These are phyloP conservation scores for Hyperoplus lanceolatus DNA, from an alignment of 2,797 vertebrate genomes.

Conservation along the genomic window DNA sequence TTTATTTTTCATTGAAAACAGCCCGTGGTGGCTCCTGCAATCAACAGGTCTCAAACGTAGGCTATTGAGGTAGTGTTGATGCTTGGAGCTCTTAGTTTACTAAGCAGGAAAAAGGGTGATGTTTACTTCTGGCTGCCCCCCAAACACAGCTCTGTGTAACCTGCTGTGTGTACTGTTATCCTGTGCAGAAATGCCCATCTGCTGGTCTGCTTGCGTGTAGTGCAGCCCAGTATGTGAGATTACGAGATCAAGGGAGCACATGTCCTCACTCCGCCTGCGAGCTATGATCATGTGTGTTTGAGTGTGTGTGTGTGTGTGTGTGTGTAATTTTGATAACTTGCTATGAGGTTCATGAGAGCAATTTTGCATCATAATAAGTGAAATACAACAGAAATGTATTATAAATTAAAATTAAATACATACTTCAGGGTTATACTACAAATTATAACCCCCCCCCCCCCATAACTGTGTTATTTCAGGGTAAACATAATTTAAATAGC, in stretches of 20 bases:
- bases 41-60: conserved; percentile 64
- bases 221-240: conserved; percentile 50
- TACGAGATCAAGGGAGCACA: conserved; percentile 53
- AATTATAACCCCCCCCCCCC: conserved; percentile 39
- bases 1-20: conserved; percentile 9
- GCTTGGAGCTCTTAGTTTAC: conserved; percentile 74
- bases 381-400: conserved; percentile 14
- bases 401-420: conserved; percentile 25
- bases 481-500: conserved; percentile 61
- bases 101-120: conserved; percentile 64
- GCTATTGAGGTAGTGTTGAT: conserved; percentile 66
- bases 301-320: conserved; percentile 17
- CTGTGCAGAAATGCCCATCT: conserved; percentile 50
- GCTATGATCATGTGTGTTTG: conserved; percentile 16
- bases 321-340: conserved; percentile 39
- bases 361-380: conserved; percentile 20
- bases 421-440: conserved; percentile 29
- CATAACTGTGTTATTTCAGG: conserved; percentile 45
- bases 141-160: conserved; percentile 61
- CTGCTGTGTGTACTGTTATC: conserved; percentile 65
- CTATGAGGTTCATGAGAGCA: conserved; percentile 11
- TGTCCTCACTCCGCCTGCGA: conserved; percentile 23
- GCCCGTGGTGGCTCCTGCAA: conserved; percentile 51
- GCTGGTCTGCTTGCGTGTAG: conserved; percentile 38
- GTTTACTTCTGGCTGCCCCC: conserved; percentile 64